Evolutionary conservation across 2,797 vertebrate genomes (phyloP), one percentile per base, ranked within the genome.

Genomic region (Mormyrops attenuatus): DNA sequence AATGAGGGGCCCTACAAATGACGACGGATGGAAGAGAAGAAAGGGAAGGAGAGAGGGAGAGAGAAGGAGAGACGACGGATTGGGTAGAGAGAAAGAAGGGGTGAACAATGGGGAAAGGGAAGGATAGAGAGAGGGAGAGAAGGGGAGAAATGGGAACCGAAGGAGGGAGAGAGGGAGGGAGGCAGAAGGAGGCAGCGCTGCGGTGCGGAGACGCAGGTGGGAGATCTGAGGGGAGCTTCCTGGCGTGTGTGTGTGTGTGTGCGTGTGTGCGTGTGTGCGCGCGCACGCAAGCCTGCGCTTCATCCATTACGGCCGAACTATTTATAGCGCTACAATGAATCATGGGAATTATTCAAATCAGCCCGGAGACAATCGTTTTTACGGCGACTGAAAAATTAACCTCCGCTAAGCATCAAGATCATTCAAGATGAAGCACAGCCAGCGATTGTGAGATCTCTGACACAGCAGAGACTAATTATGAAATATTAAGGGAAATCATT

Each of bases 281-380:
- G 38, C 11, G 1, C 66, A 2, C 13, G 13, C 66, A 69, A 69
- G 66, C 30, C 30, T 5, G 66, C 1, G 3, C 30, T 34, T 41
- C 38, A 38, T 44, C 73, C 73, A 44, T 80, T 80, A 80, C 2
- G 0, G 34, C 38, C 0, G 7, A 38, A 80, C 73, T 80, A 80
- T 80, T 80, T 80, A 80, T 80, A 80, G 73, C 73, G n/a, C 73
- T 20, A 41, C 73, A 44, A 44, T 80, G 73, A 80, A 80, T 80
- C 73, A 80, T 9, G 38, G 73, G 73, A 80, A 80, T 80, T 80
- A 80, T 80, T 80, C 73, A 80, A 80, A 80, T n/a, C 38, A 80
- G 73, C 38, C 73, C 2, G 11, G 73, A 80, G 73, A 80, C 73
- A 44, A 80, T 80, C 73, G 73, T 80, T 80, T 80, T 80, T 80